Conservation (phyloP, 2,113 vertebrate genomes). For the Halcyon senegalensis region DNA sequence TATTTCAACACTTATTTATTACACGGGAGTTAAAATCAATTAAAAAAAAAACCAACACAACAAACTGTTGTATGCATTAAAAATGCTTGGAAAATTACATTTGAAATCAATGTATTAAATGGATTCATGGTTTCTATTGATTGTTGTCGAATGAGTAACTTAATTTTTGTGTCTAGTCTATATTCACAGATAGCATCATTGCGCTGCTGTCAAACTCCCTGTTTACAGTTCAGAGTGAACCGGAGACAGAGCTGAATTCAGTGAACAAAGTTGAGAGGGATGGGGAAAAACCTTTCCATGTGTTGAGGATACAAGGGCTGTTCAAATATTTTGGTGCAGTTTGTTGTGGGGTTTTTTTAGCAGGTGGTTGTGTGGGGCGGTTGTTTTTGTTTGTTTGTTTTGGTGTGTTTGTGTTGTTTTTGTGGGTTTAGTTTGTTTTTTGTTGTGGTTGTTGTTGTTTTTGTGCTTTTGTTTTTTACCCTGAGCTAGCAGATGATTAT, state of each 20-base stretch:
- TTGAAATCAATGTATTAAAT: not conserved
- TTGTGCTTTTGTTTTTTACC: not conserved
- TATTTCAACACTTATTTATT: not conserved
- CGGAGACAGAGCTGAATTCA: not conserved
- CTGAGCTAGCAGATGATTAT: accelerated
- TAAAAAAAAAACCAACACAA: not conserved
- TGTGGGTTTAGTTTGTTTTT: too few species aligned
- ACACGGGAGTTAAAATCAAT: not conserved
- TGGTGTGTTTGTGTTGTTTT: not conserved
- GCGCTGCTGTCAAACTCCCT: not conserved
- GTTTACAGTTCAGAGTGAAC: not conserved
- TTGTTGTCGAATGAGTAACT: not conserved
- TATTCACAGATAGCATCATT: accelerated
- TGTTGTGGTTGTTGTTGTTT: not conserved
- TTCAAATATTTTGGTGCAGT: not conserved
- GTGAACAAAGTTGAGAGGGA: not conserved
- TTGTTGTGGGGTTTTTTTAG: not conserved
- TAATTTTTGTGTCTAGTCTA: accelerated
- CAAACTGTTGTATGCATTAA: not conserved
- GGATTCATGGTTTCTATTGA: not conserved
- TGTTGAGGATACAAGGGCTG: not conserved
- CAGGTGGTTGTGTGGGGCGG: not conserved
- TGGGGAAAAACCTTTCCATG: accelerated
- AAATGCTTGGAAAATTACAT: not conserved
- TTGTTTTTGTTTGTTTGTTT: too few species aligned